Evolutionary conservation across 2,888 invertebrate species (phyloP).

Genomic region (Hydrotaea diabolus): DNA sequence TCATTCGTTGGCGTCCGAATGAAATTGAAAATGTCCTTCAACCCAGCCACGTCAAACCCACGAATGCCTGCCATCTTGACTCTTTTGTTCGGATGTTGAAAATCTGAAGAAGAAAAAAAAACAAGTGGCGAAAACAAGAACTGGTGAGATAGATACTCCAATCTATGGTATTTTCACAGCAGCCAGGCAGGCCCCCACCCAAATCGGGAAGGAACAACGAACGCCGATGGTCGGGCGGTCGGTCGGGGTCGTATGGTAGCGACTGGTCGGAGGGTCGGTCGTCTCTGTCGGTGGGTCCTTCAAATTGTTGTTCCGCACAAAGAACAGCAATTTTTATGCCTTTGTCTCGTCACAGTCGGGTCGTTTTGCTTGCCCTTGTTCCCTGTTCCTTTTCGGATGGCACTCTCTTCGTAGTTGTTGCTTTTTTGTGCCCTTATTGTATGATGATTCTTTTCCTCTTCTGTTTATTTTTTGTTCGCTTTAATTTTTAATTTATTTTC

Average conservation of each 20-base stretch:
- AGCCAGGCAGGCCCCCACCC: constrained; percentile 29
- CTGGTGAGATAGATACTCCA: constrained; percentile 22
- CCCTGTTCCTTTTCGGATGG: not conserved
- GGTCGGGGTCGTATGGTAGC: not conserved
- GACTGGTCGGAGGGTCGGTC: not conserved
- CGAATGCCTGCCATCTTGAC: not conserved
- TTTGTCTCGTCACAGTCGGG: constrained; percentile 54
- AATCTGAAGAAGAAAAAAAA: not conserved
- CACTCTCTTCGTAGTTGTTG: constrained; percentile 52
- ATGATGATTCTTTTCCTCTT: not conserved
- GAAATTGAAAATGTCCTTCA: constrained; percentile 54
- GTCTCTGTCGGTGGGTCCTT: not conserved
- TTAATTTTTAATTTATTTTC: constrained; percentile 62
- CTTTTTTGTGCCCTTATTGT: constrained; percentile 36
- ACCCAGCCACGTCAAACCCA: not conserved
- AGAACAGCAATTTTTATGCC: constrained; percentile 41
- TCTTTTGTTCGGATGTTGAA: constrained; percentile 28
- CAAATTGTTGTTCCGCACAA: constrained; percentile 18
- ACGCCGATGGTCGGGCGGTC: no score
- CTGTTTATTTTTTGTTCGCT: constrained; percentile 46
- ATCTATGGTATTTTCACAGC: not conserved
- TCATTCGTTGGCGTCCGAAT: constrained; percentile 20
- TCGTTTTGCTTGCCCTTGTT: not conserved
- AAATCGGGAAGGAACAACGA: not conserved
- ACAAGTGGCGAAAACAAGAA: no score